These are phyloP conservation scores for Phallusia fumigata DNA, from an alignment of 23 tunicate species.

Conservation along the genomic window DNA sequence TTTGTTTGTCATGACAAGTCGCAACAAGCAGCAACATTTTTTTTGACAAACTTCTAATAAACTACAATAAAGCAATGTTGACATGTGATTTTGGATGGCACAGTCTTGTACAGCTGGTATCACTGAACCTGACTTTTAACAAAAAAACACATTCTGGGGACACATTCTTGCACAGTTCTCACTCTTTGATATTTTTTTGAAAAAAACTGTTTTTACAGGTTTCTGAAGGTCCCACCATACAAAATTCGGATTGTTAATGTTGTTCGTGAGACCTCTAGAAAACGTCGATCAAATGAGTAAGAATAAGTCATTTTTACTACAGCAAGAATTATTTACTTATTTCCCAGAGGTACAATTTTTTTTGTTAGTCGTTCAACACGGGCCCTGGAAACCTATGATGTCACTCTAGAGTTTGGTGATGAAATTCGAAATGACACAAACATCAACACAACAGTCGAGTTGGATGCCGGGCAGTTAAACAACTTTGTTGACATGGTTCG, in stretches of 20 bases:
- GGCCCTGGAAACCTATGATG: background rate
- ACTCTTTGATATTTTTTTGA: no score
- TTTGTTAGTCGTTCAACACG: background rate
- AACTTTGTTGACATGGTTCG: background rate
- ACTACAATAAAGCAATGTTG: no score
- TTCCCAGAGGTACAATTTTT: no score
- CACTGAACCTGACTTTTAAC: no score
- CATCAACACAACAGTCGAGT: background rate
- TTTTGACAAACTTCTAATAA: no score
- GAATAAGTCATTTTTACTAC: background rate
- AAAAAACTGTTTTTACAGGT: slow-evolving; percentile 15
- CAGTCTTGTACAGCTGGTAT: no score
- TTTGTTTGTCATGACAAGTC: no score
- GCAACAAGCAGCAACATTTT: no score
- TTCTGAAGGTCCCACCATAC: slow-evolving; percentile 57
- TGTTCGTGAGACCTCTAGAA: slow-evolving; percentile 41
- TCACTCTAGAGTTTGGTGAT: slow-evolving; percentile 5
- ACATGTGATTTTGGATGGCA: no score
- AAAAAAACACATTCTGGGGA: no score
- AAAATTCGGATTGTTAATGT: slow-evolving; percentile 81
- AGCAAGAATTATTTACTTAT: no score
- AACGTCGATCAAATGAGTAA: background rate
- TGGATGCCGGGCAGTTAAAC: background rate
- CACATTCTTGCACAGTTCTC: no score
- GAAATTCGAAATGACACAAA: slow-evolving; percentile 9